Conservation (phyloP, 2,888 invertebrate genomes). For the Germaria angustata region DNA sequence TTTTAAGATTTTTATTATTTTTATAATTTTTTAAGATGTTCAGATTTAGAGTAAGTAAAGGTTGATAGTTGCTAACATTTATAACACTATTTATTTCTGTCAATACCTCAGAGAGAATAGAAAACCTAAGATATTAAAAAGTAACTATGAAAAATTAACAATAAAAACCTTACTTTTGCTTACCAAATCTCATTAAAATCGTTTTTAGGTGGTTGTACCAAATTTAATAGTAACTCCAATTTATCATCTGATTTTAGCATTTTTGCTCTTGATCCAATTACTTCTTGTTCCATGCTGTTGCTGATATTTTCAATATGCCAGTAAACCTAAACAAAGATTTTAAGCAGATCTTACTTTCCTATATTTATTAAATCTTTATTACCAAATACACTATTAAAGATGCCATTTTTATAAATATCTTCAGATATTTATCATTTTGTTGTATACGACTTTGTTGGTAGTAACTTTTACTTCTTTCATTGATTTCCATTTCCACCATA, state of each 20-base stretch:
- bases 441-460: constrained; percentile 68
- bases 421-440: constrained; percentile 69
- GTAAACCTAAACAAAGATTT: constrained; percentile 67
- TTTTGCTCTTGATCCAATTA: constrained; percentile 69
- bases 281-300: constrained; percentile 14
- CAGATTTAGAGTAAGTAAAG: constrained; percentile 67
- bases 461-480: constrained; percentile 69
- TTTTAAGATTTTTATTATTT: constrained; percentile 70
- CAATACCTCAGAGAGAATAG: constrained; percentile 73
- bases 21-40: constrained; percentile 70
- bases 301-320: constrained; percentile 70
- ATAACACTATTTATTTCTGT: constrained; percentile 70
- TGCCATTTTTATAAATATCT: constrained; percentile 73
- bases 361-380: constrained; percentile 22
- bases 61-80: constrained; percentile 72
- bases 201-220: constrained; percentile 68
- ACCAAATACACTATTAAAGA: constrained; percentile 74
- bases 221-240: constrained; percentile 70
- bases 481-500: constrained; percentile 74
- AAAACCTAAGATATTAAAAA: constrained; percentile 71
- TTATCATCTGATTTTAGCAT: constrained; percentile 69
- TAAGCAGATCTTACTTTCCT: not conserved
- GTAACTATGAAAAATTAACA: not conserved
- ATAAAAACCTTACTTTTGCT: not conserved
- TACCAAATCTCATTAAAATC: constrained; percentile 75